Base-by-base conservation (phyloP, 2,888 invertebrate species). In the Aleiodes testaceus region DNA sequence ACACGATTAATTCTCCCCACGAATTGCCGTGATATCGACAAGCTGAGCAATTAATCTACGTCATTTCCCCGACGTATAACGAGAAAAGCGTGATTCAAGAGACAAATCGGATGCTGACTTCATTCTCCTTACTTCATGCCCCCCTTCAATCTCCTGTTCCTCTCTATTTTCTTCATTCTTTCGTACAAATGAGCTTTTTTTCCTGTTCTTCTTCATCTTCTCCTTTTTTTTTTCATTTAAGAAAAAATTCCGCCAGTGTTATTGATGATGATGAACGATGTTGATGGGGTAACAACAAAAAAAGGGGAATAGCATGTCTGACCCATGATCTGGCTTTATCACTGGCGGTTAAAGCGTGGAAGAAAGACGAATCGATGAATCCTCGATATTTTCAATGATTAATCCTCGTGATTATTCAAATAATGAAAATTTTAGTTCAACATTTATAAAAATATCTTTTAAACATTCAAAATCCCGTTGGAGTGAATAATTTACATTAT, bases 91-190 rank as follows among this genome's bases (percentile, higher is more conserved):
- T 63, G 22, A 63, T 63, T 45, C 45, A 63, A 45, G 26, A 45
- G 63, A 63, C 63, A 63, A 63, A 63, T 63, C 63, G 45, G 22
- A 63, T 63, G 63, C 63, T 63, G 45, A 63, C 44, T 63, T 45
- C 20, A 63, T 63, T 63, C n/a, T 20, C n/a, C 59, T 5, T 36
- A 36, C 9, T 36, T 36, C 5, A 11, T 18, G n/a, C 3, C 18
- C 30, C 5, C 14, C 14, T 1, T 36, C 36, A 36, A 7, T 36
- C 36, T 36, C 11, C 36, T 36, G 36, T 9, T 36, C 36, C 36
- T 36, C 14, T 59, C 42, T 59, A 36, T 59, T 30, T 30, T 26
- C 26, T 59, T 59, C 42, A 59, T 59, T 42, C 59, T 59, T 42
- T 7, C 11, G 59, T 42, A 42, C 59, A 59, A 59, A 59, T 59